Evolutionary conservation across 2,888 invertebrate genomes (phyloP).

Genomic region (Invenusta paracnida): DNA sequence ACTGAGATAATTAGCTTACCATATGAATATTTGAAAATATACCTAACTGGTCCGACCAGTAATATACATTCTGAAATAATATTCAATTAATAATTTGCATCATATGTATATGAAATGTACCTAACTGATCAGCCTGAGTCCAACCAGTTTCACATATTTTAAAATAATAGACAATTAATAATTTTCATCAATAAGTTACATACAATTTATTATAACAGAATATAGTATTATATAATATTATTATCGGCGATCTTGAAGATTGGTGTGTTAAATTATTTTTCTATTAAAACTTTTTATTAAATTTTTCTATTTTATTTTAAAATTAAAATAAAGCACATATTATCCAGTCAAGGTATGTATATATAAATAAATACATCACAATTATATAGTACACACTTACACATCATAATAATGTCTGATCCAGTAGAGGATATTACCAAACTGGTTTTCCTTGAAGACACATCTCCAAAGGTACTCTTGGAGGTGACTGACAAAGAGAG

Average conservation of each 20-base stretch:
- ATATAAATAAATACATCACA: not conserved
- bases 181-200: no score
- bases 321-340: not conserved
- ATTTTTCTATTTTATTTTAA: not conserved
- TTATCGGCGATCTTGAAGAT: not conserved
- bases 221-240: no score
- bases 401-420: constrained; percentile 7
- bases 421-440: not conserved
- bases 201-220: no score
- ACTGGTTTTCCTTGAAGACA: not conserved
- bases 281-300: not conserved
- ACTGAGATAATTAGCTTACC: no score
- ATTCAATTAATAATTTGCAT: no score
- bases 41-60: no score
- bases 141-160: constrained; percentile 12
- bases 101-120: no score
- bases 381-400: not conserved
- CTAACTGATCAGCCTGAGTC: no score
- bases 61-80: no score
- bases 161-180: not conserved
- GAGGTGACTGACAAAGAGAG: not conserved
- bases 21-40: no score
- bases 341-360: not conserved
- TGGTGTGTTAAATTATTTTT: not conserved
- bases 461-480: not conserved